Evolutionary conservation across 2,797 vertebrate species (phyloP).

Genomic region (Lagothrix lagotricha): DNA sequence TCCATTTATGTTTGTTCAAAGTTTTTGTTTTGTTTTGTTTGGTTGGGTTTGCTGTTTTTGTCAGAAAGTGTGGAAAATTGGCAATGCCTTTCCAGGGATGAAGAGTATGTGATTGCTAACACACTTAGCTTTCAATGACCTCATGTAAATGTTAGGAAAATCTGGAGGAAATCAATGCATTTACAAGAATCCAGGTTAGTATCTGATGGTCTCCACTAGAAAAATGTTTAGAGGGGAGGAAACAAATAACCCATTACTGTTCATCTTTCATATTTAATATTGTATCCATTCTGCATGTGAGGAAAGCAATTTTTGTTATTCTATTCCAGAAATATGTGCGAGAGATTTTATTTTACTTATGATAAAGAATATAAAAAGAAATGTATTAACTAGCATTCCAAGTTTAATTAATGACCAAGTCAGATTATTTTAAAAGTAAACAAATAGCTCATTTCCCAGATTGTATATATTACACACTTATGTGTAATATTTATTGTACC

Average conservation of each 20-base stretch:
- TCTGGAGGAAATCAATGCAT: not conserved
- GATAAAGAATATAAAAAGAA: slow-evolving; percentile 12
- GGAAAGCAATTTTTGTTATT: not conserved
- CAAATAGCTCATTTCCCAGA: not conserved
- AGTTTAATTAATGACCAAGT: not conserved
- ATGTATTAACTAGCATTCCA: not conserved
- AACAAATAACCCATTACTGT: not conserved
- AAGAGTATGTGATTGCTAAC: not conserved
- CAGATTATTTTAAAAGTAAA: not conserved
- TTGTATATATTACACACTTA: slow-evolving; percentile 43
- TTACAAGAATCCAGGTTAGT: not conserved
- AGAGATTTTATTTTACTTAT: not conserved
- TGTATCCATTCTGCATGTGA: not conserved
- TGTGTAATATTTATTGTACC: not conserved
- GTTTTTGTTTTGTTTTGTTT: slow-evolving; percentile 33
- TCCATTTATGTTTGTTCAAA: slow-evolving; percentile 39
- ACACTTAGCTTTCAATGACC: slow-evolving; percentile 13
- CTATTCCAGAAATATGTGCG: not conserved
- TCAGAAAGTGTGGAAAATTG: slow-evolving; percentile 52
- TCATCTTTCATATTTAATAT: not conserved
- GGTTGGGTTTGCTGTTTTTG: not conserved
- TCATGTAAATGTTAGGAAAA: not conserved
- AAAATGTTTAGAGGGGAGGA: not conserved
- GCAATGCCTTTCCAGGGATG: not conserved
- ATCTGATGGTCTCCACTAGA: not conserved